These are phyloP conservation scores for Sitta carolinensis DNA, from an alignment of 2,797 vertebrate species.

Conservation along the genomic window DNA sequence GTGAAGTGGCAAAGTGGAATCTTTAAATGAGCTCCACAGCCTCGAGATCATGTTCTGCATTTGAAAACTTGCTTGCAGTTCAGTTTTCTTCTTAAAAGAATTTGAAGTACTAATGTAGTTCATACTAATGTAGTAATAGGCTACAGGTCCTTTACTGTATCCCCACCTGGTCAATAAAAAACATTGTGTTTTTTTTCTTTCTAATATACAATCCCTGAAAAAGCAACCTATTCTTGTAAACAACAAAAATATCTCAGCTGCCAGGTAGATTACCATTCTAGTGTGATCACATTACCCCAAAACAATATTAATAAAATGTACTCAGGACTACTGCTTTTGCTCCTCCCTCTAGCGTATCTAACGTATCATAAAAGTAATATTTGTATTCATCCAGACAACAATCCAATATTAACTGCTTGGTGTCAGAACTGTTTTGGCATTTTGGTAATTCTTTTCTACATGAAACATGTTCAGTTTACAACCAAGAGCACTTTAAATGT, in stretches of 20 bases:
- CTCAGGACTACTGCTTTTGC: neutral
- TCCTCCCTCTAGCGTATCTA: conserved; percentile 19
- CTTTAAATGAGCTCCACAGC: conserved; percentile 29
- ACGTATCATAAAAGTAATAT: neutral
- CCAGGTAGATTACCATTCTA: neutral
- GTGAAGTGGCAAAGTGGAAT: conserved; percentile 1
- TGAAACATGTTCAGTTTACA: neutral
- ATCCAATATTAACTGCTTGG: conserved; percentile 4
- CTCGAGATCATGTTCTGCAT: neutral
- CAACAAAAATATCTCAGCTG: neutral
- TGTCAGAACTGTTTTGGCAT: neutral
- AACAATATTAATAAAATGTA: neutral
- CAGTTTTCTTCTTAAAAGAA: conserved; percentile 22
- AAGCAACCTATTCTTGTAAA: neutral
- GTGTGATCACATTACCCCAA: conserved; percentile 1
- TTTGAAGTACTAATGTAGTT: neutral
- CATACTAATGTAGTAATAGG: neutral
- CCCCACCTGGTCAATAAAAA: neutral
- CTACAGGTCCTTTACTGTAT: neutral
- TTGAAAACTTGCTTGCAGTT: neutral
- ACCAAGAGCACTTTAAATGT: conserved; percentile 2
- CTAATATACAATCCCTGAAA: neutral
- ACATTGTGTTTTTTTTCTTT: neutral
- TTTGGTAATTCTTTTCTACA: conserved; percentile 31
- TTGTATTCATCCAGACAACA: conserved; percentile 38